Conservation (phyloP, 2,113 vertebrate species). For the Oriolus oriolus region DNA sequence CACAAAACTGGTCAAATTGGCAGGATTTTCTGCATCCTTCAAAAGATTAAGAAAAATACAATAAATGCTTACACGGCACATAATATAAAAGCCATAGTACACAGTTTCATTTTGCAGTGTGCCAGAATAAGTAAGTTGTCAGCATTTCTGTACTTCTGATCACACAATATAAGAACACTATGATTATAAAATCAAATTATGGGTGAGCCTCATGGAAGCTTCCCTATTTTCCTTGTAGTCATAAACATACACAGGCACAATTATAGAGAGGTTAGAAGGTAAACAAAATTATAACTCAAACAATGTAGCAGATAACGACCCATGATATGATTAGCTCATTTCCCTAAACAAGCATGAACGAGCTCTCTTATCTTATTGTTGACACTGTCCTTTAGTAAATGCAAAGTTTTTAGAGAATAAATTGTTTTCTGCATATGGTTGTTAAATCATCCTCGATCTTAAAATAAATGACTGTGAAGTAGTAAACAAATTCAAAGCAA, state of each 20-base stretch:
- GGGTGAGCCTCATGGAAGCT: slow-evolving; percentile 33
- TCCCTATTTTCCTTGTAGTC: slow-evolving; percentile 36
- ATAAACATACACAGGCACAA: slow-evolving; percentile 23
- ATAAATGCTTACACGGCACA: background rate
- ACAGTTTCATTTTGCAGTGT: background rate
- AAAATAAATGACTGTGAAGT: background rate
- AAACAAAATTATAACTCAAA: slow-evolving; percentile 50
- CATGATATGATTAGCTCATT: slow-evolving; percentile 60
- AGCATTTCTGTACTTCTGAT: slow-evolving; percentile 64
- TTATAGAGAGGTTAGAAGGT: background rate
- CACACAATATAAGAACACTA: slow-evolving; percentile 23
- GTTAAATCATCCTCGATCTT: background rate
- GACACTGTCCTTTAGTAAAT: background rate
- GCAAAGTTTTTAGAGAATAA: background rate
- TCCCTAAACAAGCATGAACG: slow-evolving; percentile 36
- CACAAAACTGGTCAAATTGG: slow-evolving; percentile 86
- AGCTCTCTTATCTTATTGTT: slow-evolving; percentile 28
- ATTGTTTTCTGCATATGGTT: background rate
- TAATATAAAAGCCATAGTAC: background rate
- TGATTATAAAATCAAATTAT: slow-evolving; percentile 60
- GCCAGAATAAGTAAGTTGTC: slow-evolving; percentile 62
- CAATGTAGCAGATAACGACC: slow-evolving; percentile 58
- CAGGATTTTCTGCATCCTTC: slow-evolving; percentile 68
- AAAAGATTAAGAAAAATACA: slow-evolving; percentile 27
- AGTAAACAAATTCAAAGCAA: background rate